Percentiles rank a stretch among this genome's conserved stretches.
Conservation (phyloP, 30 jellyfish, hydroid and myxozoan genomes). For the Hydractinia symbiolongicarpus region DNA sequence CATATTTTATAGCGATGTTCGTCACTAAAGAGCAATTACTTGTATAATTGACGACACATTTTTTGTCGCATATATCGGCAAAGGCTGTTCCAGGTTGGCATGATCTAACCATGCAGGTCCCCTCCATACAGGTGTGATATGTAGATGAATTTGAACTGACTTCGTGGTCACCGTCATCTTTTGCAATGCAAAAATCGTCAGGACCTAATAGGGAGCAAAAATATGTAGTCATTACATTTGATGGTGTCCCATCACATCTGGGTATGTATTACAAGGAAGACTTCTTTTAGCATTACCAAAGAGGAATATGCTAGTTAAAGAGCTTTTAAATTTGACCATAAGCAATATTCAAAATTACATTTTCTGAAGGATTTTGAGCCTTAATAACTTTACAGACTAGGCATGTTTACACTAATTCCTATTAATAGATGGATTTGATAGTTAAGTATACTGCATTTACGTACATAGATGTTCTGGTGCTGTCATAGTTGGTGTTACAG, state of each 20-base stretch:
- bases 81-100: background rate
- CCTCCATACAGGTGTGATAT: constrained; percentile 4
- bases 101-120: background rate
- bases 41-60: background rate
- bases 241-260: no score
- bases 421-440: no score
- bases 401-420: no score
- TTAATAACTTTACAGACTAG: no score
- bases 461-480: constrained; percentile 4
- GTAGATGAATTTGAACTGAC: background rate
- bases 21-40: background rate
- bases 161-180: background rate
- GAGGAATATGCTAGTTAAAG: no score
- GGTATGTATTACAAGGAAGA: no score
- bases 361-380: no score
- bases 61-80: background rate
- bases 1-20: no score
- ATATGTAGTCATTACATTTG: no score
- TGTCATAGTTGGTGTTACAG: background rate
- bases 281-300: no score
- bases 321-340: no score
- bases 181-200: background rate
- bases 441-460: background rate
- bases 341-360: no score
- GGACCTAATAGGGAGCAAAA: background rate